These are phyloP conservation scores for Frankliniella intonsa DNA, from an alignment of 2,888 invertebrate genomes.

Conservation along the genomic window DNA sequence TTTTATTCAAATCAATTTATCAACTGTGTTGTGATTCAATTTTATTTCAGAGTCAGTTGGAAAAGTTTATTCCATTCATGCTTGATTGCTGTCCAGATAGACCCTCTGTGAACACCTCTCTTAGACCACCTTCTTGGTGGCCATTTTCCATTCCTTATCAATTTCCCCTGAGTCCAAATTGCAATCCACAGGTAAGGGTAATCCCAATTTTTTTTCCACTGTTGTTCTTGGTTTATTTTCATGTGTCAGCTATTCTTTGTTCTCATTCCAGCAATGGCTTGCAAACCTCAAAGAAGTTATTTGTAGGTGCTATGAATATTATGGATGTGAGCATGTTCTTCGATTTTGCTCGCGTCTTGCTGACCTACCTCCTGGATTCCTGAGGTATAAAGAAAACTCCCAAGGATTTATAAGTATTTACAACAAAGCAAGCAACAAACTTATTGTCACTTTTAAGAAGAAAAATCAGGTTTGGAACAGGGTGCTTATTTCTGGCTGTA, in stretches of 20 bases:
- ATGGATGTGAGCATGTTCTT: background rate
- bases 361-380: background rate
- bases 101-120: background rate
- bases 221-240: background rate
- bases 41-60: background rate
- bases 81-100: background rate
- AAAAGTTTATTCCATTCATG: slow-evolving; percentile 1
- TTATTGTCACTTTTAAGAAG: slow-evolving; percentile 10
- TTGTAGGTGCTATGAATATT: background rate
- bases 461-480: background rate
- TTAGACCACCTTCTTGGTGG: background rate
- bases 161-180: background rate
- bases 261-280: background rate
- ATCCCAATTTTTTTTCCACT: background rate
- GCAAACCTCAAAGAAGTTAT: background rate
- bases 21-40: background rate
- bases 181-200: background rate
- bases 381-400: background rate
- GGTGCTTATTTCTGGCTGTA: background rate
- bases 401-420: background rate
- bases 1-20: background rate
- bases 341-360: background rate
- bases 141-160: background rate
- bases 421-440: background rate
- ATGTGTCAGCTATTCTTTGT: background rate